phyloP scores from a whole-genome alignment of 1,140 invertebrate genomes.

The Sinonovacula constricta region DNA sequence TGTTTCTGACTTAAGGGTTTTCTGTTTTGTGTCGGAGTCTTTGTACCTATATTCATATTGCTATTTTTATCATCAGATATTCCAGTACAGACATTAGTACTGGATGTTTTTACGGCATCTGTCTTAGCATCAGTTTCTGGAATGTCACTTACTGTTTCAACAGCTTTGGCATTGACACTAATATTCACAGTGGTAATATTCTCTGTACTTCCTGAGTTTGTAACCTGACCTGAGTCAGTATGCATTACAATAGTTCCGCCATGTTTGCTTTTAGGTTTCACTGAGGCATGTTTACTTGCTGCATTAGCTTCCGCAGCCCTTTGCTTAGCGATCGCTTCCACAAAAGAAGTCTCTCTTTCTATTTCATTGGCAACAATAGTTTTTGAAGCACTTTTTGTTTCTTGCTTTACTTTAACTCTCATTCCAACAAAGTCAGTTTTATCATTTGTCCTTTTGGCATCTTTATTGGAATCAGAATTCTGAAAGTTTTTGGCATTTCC shows the following conservation, averaged over 20 bases:
- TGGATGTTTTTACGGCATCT: background rate
- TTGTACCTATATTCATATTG: background rate
- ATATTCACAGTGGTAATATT: no score
- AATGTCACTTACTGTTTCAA: no score
- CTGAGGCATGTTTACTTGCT: background rate
- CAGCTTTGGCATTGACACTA: no score
- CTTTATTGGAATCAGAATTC: no score
- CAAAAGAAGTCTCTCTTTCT: background rate
- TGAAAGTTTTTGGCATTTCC: conserved; percentile 1
- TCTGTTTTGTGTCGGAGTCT: background rate
- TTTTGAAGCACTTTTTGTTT: no score
- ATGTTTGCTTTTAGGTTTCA: conserved; percentile 13
- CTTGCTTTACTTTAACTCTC: no score
- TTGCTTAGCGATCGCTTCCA: background rate
- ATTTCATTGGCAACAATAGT: no score
- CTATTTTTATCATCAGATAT: background rate
- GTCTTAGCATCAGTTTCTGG: background rate
- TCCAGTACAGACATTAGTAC: background rate
- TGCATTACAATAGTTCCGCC: conserved; percentile 35
- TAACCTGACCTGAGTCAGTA: no score
- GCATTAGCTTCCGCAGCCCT: background rate
- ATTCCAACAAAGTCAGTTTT: no score
- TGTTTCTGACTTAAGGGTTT: conserved; percentile 11
- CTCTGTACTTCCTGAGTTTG: no score
- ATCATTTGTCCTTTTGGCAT: no score